These are phyloP conservation scores for Nasonovia ribisnigri DNA, from an alignment of 2,888 invertebrate species.

Conservation along the genomic window DNA sequence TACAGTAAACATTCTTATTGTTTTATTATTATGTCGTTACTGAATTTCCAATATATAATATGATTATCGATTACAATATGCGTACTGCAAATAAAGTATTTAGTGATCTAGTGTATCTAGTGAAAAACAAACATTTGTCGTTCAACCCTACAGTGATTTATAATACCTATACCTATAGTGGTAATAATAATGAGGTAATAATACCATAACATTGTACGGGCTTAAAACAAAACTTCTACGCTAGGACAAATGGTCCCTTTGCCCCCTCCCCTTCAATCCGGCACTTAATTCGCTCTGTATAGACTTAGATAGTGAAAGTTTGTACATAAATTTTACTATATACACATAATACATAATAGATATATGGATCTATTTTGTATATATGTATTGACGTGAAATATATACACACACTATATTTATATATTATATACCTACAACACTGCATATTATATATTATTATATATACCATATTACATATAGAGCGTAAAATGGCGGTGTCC, in stretches of 20 bases:
- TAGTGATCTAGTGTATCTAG: neutral
- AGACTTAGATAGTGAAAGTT: neutral
- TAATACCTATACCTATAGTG: too few species aligned
- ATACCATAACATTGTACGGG: too few species aligned
- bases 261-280: too few species aligned
- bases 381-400: neutral
- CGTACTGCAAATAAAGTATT: neutral
- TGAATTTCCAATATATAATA: neutral
- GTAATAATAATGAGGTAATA: too few species aligned
- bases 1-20: neutral
- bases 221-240: too few species aligned
- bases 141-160: too few species aligned
- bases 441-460: neutral
- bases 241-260: too few species aligned
- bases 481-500: constrained; percentile 19
- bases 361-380: too few species aligned
- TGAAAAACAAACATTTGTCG: neutral
- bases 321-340: neutral
- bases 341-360: too few species aligned
- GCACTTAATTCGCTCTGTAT: too few species aligned
- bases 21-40: neutral
- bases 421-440: neutral
- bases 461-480: neutral
- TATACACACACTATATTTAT: too few species aligned
- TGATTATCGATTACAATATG: neutral